Evolutionary conservation across 2,797 vertebrate species (phyloP).

Genomic region (Acanthis flammea): DNA sequence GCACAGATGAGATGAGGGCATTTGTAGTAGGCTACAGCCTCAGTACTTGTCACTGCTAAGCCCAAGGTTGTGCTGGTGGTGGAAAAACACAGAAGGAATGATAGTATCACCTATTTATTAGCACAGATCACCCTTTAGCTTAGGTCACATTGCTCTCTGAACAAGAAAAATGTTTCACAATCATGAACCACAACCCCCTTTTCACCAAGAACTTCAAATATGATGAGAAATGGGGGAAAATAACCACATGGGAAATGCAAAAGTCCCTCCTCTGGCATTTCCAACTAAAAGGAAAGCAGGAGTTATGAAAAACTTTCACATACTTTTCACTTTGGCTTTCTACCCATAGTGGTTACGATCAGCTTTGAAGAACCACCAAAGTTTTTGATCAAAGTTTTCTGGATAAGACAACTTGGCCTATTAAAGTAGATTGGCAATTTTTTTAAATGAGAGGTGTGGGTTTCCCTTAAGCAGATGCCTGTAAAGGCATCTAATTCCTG

Average conservation of each 20-base stretch:
- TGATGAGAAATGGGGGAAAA: background rate
- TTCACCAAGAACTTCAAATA: background rate
- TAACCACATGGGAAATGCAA: background rate
- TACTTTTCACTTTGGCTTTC: constrained; percentile 21
- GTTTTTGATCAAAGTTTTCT: constrained; percentile 55
- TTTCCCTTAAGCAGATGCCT: constrained; percentile 38
- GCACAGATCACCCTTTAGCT: background rate
- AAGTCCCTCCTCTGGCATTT: constrained; percentile 12
- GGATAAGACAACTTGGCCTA: constrained; percentile 46
- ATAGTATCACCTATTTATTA: background rate
- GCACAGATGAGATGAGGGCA: background rate
- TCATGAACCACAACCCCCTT: background rate
- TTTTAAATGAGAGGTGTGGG: constrained; percentile 22
- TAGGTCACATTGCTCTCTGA: background rate
- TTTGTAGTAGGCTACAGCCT: background rate
- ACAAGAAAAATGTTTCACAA: background rate
- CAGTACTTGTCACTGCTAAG: background rate
- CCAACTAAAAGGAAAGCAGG: background rate
- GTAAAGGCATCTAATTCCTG: background rate
- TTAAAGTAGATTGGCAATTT: background rate
- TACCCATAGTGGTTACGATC: constrained; percentile 14
- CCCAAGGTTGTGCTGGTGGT: background rate
- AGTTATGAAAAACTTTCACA: constrained; percentile 23
- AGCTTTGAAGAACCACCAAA: constrained; percentile 54
- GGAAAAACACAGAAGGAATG: background rate